These are phyloP conservation scores for Zaprionus inermis DNA, from an alignment of 1,140 invertebrate genomes.

Conservation along the genomic window DNA sequence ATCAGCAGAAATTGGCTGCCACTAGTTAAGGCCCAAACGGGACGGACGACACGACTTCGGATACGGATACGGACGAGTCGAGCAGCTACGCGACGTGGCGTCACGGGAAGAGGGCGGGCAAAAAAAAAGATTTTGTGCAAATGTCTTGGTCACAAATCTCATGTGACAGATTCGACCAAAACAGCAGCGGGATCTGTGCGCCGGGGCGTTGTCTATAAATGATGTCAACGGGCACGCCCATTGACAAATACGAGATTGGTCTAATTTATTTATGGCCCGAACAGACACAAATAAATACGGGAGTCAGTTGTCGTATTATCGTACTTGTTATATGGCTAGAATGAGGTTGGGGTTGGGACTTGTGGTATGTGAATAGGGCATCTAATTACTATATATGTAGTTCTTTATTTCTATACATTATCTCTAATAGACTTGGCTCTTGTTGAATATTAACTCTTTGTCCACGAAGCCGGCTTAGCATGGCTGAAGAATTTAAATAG, in stretches of 20 bases:
- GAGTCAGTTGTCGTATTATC: slow-evolving; percentile 9
- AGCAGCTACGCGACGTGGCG: neutral
- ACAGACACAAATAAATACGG: slow-evolving; percentile 38
- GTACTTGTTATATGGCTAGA: neutral
- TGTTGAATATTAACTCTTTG: too few relatives aligned
- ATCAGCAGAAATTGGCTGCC: slow-evolving; percentile 77
- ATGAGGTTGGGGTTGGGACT: neutral
- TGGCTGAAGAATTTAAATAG: too few relatives aligned
- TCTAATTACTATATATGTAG: too few relatives aligned
- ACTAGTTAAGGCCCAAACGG: slow-evolving; percentile 34
- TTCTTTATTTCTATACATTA: too few relatives aligned
- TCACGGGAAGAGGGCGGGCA: slow-evolving; percentile 18
- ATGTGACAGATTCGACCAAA: slow-evolving; percentile 52
- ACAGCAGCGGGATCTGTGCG: slow-evolving; percentile 7
- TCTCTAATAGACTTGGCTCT: too few relatives aligned
- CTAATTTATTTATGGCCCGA: slow-evolving; percentile 71
- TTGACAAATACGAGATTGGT: slow-evolving; percentile 61
- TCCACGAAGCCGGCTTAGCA: too few relatives aligned
- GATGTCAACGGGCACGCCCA: slow-evolving; percentile 60
- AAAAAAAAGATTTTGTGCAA: slow-evolving; percentile 64
- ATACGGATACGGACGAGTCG: neutral
- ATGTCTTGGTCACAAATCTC: slow-evolving; percentile 70
- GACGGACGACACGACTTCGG: slow-evolving; percentile 23
- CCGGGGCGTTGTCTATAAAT: slow-evolving; percentile 66
- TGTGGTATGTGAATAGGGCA: neutral